A percentile compares a stretch with the other conserved stretches of the same genome.
phyloP scores from a whole-genome alignment of 2,113 vertebrate genomes.

The Stigmatopora nigra region DNA sequence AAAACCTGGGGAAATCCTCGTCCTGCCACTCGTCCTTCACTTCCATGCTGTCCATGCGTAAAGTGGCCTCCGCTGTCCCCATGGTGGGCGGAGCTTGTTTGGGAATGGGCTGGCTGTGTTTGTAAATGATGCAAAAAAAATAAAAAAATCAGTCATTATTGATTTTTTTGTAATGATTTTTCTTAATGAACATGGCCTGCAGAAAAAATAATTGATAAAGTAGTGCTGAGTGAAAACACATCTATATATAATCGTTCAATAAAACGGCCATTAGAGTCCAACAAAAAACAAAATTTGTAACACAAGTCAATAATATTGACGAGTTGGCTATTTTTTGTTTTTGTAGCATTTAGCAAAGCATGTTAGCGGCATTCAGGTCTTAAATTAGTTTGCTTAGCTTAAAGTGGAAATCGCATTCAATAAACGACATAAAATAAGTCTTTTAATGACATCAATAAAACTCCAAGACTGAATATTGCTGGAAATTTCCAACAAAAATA shows the following conservation, averaged over 20 bases:
- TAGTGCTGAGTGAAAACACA: not conserved
- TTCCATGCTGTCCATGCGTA: constrained; percentile 92
- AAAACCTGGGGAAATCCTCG: constrained; percentile 88
- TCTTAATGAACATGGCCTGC: not conserved
- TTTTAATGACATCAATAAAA: no score
- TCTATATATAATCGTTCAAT: not conserved
- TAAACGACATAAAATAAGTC: no score
- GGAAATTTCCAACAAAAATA: no score
- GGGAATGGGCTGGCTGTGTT: constrained; percentile 39
- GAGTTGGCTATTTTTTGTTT: not conserved
- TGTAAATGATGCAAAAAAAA: constrained; percentile 8
- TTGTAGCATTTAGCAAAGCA: not conserved
- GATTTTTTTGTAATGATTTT: not conserved
- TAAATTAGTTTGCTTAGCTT: not conserved
- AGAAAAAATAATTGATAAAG: not conserved
- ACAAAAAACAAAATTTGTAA: not conserved
- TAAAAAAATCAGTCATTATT: not conserved
- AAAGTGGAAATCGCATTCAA: not conserved
- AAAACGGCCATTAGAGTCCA: not conserved
- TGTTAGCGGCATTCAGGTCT: not conserved
- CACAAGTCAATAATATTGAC: not conserved
- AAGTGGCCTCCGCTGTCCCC: constrained; percentile 69
- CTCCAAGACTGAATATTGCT: no score
- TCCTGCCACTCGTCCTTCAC: constrained; percentile 97
- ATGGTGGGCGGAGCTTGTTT: constrained; percentile 37